A percentile compares a stretch with the other conserved stretches of the same genome.
Conservation (phyloP, 2,888 invertebrate species). For the Lordiphosa andalusiaca region DNA sequence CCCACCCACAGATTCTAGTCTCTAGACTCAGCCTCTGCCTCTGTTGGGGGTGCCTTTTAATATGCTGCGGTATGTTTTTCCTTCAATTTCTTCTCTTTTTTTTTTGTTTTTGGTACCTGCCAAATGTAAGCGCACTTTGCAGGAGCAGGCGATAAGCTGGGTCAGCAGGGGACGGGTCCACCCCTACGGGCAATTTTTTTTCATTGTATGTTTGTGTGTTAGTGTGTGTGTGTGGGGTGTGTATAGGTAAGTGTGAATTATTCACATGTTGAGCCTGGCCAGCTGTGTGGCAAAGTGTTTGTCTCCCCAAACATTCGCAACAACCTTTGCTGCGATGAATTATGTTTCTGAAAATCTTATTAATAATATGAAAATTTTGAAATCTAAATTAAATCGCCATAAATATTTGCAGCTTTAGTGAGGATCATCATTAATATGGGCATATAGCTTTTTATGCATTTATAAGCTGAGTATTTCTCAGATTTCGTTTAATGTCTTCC, state of each 20-base stretch:
- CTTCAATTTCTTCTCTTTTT: not conserved
- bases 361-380: too few relatives aligned
- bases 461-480: too few relatives aligned
- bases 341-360: too few relatives aligned
- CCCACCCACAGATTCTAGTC: not conserved
- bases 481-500: too few relatives aligned
- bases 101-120: slow-evolving; percentile 12
- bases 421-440: too few relatives aligned
- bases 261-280: too few relatives aligned
- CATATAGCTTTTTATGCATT: too few relatives aligned
- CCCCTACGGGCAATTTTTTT: slow-evolving; percentile 7
- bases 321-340: too few relatives aligned
- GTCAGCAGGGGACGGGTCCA: slow-evolving; percentile 17
- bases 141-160: slow-evolving; percentile 59
- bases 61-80: slow-evolving; percentile 69
- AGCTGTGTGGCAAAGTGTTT: not conserved
- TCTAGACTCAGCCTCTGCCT: slow-evolving; percentile 10
- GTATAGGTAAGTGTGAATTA: not conserved
- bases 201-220: not conserved
- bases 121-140: slow-evolving; percentile 66
- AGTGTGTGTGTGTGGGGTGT: too few relatives aligned
- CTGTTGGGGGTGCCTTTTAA: slow-evolving; percentile 67
- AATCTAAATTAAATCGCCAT: too few relatives aligned
- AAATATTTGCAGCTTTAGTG: too few relatives aligned
- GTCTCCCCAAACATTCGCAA: too few relatives aligned